A percentile compares a stretch with the other conserved stretches of the same genome.
Evolutionary conservation across 2,113 vertebrate genomes (phyloP).

Genomic region (Condylura cristata): DNA sequence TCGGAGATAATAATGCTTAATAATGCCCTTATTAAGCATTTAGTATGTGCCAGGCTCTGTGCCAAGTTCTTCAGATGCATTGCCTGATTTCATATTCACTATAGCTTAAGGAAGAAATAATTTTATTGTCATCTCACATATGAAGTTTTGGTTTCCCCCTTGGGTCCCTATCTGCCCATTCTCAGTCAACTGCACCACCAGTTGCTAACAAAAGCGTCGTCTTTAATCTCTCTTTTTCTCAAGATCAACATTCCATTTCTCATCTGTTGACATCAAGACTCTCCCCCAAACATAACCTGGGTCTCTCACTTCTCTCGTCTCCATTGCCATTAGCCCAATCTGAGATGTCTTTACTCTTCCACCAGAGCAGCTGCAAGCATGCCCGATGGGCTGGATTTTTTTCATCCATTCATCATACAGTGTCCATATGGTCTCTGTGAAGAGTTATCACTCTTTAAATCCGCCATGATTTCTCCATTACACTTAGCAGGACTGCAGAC

Average conservation of each 20-base stretch:
- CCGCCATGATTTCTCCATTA: neutral
- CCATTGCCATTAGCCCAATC: neutral
- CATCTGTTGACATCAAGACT: neutral
- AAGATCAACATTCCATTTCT: neutral
- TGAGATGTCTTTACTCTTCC: neutral
- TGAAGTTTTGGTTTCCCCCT: neutral
- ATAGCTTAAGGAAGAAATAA: neutral
- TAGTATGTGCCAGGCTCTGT: neutral
- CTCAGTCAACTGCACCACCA: neutral
- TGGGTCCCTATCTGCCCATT: too few relatives aligned
- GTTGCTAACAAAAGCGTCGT: neutral
- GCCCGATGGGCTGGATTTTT: neutral
- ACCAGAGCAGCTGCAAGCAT: neutral
- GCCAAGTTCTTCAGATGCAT: neutral
- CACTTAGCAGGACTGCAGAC: neutral
- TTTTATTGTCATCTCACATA: neutral
- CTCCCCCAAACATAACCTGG: neutral
- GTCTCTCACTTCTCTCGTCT: neutral
- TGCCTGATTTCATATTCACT: conserved; percentile 40
- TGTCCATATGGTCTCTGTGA: neutral
- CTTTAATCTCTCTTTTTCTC: neutral
- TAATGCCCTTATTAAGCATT: neutral
- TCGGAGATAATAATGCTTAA: too few relatives aligned
- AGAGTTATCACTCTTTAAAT: neutral
- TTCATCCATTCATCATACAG: neutral